phyloP scores from a whole-genome alignment of 2,888 invertebrate genomes.

The Apamea anceps region DNA sequence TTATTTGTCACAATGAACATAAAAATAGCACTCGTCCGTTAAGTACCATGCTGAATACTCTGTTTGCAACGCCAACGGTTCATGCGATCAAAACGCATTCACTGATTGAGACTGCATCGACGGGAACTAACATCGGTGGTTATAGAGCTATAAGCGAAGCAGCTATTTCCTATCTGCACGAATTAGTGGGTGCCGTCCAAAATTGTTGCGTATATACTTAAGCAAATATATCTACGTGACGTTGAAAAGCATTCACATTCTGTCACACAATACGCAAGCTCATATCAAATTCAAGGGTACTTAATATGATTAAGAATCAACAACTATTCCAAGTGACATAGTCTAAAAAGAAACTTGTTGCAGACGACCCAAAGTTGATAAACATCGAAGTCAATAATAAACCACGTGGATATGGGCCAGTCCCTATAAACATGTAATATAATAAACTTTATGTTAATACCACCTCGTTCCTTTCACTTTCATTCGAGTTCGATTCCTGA shows the following conservation, averaged over 20 bases:
- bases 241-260: constrained; percentile 28
- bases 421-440: constrained; percentile 60
- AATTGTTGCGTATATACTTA: constrained; percentile 2
- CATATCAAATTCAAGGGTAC: constrained; percentile 15
- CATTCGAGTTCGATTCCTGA: constrained; percentile 83
- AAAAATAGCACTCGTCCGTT: constrained; percentile 82
- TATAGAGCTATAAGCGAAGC: constrained; percentile 1
- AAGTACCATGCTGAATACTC: constrained; percentile 70
- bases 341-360: constrained; percentile 30
- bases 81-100: constrained; percentile 52
- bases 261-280: neutral
- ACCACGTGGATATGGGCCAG: constrained; percentile 40
- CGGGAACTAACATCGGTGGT: constrained; percentile 14
- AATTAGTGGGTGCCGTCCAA: constrained; percentile 33
- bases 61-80: constrained; percentile 65
- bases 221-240: no score
- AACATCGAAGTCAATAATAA: constrained; percentile 36
- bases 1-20: constrained; percentile 84
- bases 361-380: constrained; percentile 15
- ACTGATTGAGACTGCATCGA: constrained; percentile 46
- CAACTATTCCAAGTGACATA: constrained; percentile 6
- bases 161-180: constrained; percentile 47
- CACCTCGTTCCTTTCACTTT: constrained; percentile 84
- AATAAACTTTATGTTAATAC: constrained; percentile 72
- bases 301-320: constrained; percentile 12